These are phyloP conservation scores for Xestoiulus laeticollis DNA, from an alignment of 2,888 invertebrate genomes.

Conservation along the genomic window DNA sequence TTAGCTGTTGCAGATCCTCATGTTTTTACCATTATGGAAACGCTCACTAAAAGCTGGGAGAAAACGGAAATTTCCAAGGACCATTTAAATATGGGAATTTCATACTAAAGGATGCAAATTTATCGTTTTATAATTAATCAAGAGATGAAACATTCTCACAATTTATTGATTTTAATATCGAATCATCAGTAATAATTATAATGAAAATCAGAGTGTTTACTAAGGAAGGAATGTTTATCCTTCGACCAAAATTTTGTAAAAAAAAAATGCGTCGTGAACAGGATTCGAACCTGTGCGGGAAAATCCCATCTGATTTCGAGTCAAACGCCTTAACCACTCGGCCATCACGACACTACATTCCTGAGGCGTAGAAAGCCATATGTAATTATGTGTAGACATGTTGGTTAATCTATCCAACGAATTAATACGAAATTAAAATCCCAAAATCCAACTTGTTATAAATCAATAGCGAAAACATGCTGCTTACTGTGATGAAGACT, in stretches of 20 bases:
- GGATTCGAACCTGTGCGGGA: constrained; percentile 91
- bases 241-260: background rate
- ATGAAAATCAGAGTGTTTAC: too few relatives aligned
- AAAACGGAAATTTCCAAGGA: too few relatives aligned
- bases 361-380: background rate
- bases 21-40: too few relatives aligned
- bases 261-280: constrained; percentile 75
- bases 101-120: too few relatives aligned
- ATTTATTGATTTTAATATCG: too few relatives aligned
- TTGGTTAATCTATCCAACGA: background rate
- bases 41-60: too few relatives aligned
- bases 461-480: background rate
- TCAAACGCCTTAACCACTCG: constrained; percentile 90
- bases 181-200: too few relatives aligned
- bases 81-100: too few relatives aligned
- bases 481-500: background rate
- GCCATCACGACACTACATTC: constrained; percentile 71
- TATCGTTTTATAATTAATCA: too few relatives aligned
- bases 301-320: constrained; percentile 77
- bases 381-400: background rate
- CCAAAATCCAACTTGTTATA: background rate
- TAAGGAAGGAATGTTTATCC: too few relatives aligned
- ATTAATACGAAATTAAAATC: background rate
- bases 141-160: too few relatives aligned
- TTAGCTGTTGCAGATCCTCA: too few relatives aligned